Evolutionary conservation across 2,888 invertebrate species (phyloP).

Genomic region (Standfussiana lucernea): DNA sequence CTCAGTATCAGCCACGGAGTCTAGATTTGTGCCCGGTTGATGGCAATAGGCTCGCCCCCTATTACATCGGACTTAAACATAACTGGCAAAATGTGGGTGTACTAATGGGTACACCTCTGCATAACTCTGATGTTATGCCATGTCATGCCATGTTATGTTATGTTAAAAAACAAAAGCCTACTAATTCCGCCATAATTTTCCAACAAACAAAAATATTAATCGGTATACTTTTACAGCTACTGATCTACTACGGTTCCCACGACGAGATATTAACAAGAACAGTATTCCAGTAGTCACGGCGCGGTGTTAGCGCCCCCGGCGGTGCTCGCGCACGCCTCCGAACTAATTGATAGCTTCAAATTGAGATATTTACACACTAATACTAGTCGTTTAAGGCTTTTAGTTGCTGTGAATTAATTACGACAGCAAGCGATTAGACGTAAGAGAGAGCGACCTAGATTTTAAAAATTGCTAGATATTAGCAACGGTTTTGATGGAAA

Average conservation of each 20-base stretch:
- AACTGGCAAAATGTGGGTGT: too few relatives aligned
- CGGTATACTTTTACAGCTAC: conserved; percentile 48
- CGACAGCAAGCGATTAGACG: not conserved
- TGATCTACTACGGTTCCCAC: conserved; percentile 71
- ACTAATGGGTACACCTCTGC: too few relatives aligned
- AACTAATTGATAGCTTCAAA: conserved; percentile 66
- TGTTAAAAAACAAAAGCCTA: too few relatives aligned
- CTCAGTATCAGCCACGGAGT: too few relatives aligned
- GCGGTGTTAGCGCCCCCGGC: conserved; percentile 64
- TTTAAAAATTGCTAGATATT: not conserved
- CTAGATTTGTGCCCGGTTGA: too few relatives aligned
- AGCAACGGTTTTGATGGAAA: not conserved
- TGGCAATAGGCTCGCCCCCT: too few relatives aligned
- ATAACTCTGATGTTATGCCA: too few relatives aligned
- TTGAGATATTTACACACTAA: conserved; percentile 68
- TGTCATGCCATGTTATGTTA: too few relatives aligned
- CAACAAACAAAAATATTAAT: conserved; percentile 13
- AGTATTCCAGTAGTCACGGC: conserved; percentile 76
- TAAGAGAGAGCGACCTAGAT: conserved; percentile 29
- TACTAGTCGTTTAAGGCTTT: conserved; percentile 52
- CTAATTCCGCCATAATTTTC: not conserved
- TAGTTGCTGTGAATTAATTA: conserved; percentile 45
- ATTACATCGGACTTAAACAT: too few relatives aligned
- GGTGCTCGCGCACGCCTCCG: conserved; percentile 57
- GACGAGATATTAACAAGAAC: conserved; percentile 65